Conservation (phyloP, 1,140 invertebrate genomes). For the Zophobas atratus region DNA sequence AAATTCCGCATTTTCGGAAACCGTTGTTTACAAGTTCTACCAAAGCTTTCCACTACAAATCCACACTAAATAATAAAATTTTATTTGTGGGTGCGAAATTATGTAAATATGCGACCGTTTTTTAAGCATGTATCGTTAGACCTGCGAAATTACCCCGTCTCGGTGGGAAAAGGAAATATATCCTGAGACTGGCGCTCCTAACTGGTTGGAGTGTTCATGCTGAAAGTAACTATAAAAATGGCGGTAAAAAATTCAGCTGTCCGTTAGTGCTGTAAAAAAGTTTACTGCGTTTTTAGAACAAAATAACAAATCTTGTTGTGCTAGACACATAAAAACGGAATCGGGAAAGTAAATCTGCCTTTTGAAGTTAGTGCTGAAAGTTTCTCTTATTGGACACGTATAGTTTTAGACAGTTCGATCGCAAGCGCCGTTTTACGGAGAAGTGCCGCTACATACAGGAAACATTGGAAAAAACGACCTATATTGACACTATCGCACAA, state of each 20-base stretch:
- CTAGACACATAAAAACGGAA: conserved; percentile 26
- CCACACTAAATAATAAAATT: neutral
- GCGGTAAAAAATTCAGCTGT: conserved; percentile 40
- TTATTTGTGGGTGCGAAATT: conserved; percentile 15
- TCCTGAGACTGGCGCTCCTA: conserved; percentile 10
- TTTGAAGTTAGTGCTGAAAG: conserved; percentile 16
- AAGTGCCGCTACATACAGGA: no score
- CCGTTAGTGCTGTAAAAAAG: conserved; percentile 32
- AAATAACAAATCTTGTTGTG: conserved; percentile 36
- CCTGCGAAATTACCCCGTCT: conserved; percentile 9
- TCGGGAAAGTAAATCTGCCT: conserved; percentile 7
- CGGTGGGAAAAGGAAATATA: conserved; percentile 27
- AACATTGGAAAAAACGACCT: no score
- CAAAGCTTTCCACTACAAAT: neutral
- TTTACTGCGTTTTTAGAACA: conserved; percentile 40
- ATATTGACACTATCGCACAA: no score
- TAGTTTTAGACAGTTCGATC: no score
- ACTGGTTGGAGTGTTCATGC: conserved; percentile 32
- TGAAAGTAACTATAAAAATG: conserved; percentile 41
- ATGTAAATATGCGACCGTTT: conserved; percentile 35
- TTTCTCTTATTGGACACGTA: neutral
- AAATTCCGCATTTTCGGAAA: no score
- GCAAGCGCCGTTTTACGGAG: no score
- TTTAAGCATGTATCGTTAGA: conserved; percentile 16
- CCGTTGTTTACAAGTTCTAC: no score